Percentiles rank a stretch among this genome's conserved stretches.
Conservation (phyloP, 1,140 invertebrate genomes). For the Caenorhabditis tropicalis region DNA sequence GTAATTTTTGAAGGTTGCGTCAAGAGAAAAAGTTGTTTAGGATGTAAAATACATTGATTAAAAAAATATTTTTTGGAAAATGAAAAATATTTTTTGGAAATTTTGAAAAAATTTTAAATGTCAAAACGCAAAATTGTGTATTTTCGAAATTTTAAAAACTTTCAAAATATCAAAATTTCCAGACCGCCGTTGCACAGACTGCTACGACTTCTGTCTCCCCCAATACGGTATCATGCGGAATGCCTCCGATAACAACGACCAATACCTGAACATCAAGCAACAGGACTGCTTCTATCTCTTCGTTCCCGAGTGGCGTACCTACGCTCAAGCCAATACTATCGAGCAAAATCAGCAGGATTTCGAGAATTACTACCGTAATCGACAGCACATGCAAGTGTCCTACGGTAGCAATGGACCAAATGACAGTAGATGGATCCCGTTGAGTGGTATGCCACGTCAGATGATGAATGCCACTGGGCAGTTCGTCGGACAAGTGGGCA, state of each 20-base stretch:
- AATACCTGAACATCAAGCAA: slow-evolving; percentile 64
- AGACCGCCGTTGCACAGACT: slow-evolving; percentile 63
- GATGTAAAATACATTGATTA: too few relatives aligned
- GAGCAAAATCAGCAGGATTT: slow-evolving; percentile 65
- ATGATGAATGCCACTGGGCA: background rate
- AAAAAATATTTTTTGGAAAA: too few relatives aligned
- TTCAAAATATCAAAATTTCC: background rate
- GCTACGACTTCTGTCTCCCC: slow-evolving; percentile 70
- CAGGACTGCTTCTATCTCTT: slow-evolving; percentile 70
- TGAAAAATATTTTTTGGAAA: too few relatives aligned
- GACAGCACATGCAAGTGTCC: slow-evolving; percentile 53
- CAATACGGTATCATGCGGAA: slow-evolving; percentile 67
- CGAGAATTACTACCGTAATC: slow-evolving; percentile 57
- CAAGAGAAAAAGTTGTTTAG: too few relatives aligned
- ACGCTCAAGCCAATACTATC: slow-evolving; percentile 59
- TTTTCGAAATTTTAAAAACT: too few relatives aligned
- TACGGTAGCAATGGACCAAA: slow-evolving; percentile 45
- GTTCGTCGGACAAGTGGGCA: slow-evolving; percentile 15
- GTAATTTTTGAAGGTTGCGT: too few relatives aligned
- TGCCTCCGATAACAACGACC: background rate
- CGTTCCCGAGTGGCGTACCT: slow-evolving; percentile 69
- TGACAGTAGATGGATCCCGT: slow-evolving; percentile 50
- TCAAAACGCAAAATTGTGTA: too few relatives aligned
- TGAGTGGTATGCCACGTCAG: slow-evolving; percentile 9
- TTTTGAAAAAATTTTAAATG: too few relatives aligned